These are phyloP conservation scores for Noctua fimbriata DNA, from an alignment of 2,888 invertebrate species.

Conservation along the genomic window DNA sequence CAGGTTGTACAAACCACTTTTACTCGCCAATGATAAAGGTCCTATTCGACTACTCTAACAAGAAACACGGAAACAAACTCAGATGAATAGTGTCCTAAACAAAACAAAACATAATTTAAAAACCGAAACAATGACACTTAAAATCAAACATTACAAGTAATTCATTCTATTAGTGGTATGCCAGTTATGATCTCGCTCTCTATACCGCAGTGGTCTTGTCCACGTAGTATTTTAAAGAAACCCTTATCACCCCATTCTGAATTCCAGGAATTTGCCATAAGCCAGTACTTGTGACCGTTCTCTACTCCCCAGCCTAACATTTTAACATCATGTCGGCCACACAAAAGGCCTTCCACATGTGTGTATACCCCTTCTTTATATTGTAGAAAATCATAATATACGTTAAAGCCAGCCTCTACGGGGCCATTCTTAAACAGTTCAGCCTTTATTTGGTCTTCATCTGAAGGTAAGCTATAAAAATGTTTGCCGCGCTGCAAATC, in stretches of 20 bases:
- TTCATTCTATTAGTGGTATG: slow-evolving; percentile 14
- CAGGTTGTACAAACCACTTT: background rate
- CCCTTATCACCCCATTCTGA: slow-evolving; percentile 12
- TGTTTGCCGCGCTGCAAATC: slow-evolving; percentile 15
- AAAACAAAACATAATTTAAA: too few relatives aligned
- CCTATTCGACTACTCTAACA: too few relatives aligned
- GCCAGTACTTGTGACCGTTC: slow-evolving; percentile 13
- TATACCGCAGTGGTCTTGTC: slow-evolving; percentile 4
- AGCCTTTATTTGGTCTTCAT: slow-evolving; percentile 18
- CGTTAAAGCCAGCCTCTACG: background rate
- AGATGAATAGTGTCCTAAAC: too few relatives aligned
- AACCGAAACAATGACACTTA: background rate
- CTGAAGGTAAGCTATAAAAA: background rate
- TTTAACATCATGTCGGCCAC: background rate
- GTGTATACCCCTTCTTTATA: slow-evolving; percentile 8
- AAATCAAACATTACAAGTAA: background rate
- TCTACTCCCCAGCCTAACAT: slow-evolving; percentile 31
- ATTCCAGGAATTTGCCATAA: slow-evolving; percentile 24
- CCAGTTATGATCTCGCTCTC: background rate
- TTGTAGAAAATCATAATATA: background rate
- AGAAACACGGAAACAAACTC: background rate
- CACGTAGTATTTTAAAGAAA: slow-evolving; percentile 20
- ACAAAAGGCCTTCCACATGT: rapidly evolving
- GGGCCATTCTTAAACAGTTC: slow-evolving; percentile 27
- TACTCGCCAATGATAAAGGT: too few relatives aligned